Evolutionary conservation across 2,113 vertebrate species (phyloP), one percentile per base, ranked within the genome.

Genomic region (Tragelaphus scriptus): DNA sequence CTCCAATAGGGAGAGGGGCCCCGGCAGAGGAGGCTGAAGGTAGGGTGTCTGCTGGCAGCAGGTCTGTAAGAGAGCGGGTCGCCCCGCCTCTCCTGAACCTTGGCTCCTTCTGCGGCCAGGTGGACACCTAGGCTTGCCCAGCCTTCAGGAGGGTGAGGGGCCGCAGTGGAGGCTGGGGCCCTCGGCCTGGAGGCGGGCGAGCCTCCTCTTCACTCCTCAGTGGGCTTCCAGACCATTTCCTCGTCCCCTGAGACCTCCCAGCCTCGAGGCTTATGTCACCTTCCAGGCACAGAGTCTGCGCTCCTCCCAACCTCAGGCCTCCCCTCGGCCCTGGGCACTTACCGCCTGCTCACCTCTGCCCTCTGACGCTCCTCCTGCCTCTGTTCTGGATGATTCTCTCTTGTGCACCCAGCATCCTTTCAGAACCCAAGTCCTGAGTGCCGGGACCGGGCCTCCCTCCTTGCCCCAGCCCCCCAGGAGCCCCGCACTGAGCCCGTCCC

Each of bases 1-100:
- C 23, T 19, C 7, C 0, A 3, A 2, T 7, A 0, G 0, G 8
- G 40, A 21, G 65, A 17, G 21, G 49, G 77, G 55, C 79, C 79
- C 14, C 5, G 1, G 28, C 0, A 1, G 7, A 25, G 13, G 82
- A 40, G 82, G 53, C 82, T 2, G 23, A 1, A 26, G n/a, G 13
- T 1, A 56, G 53, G 7, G 15, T 28, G 36, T 23, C 40, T 63
- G 85, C 13, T 32, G 19, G 28, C 44, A 3, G 44, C 26, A 23
- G 59, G 19, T 11, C 61, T 53, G 21, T 11, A 11, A 26, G 23
- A 44, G 3, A 44, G 23, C 12, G 12, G 15, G 36, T 12, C 2
- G 0, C 36, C 36, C 84, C 3, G 0, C 28, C 56, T 58, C 30
- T 4, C 49, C 61, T 1, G 5, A 10, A 7, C 47, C 47, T 23